Base-by-base conservation (phyloP, 2,113 vertebrate genomes). In the Glaucidium brasilianum region DNA sequence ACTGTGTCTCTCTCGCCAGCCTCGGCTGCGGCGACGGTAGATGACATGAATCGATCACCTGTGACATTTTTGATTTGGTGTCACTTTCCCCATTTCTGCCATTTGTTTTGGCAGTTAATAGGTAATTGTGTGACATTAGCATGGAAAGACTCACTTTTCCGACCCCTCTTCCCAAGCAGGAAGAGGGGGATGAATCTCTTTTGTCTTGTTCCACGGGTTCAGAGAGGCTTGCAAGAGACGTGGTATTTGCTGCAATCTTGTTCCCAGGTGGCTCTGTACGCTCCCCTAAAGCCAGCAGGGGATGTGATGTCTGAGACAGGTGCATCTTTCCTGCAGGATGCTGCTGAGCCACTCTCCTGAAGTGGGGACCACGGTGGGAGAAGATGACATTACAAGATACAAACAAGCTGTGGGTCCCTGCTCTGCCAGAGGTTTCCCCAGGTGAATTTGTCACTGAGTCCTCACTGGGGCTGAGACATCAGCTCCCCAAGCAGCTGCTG, bases 81-180 rank as follows among this genome's bases (percentile, higher is more conserved):
- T 99, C 99, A 99, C 99, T 99, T 99, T 98, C 97, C 98, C 98
- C 98, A 98, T 99, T 98, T 98, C 98, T 98, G 98, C 98, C 99
- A 99, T 99, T 99, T 99, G 99, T 99, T 99, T 99, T 99, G 99
- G 98, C 99, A 99, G 98, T 99, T 99, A 99, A 99, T 99, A 99
- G 99, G 99, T 99, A 99, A 99, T 99, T 99, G 99, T 99, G 99
- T 99, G 99, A 99, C 99, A 99, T 99, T 99, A 99, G 98, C 98
- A 95, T 92, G 98, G 98, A 97, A 98, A 98, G 97, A 95, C 98
- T 98, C 97, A 77, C 98, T 98, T 98, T 97, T 96, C 93, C 84
- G 18, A 96, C 98, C 97, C 39, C 45, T 90, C 86, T 98, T 97
- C 97, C 97, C 97, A 97, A 98, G 98, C 97, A 80, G 95, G 96